A percentile compares a stretch with the other conserved stretches of the same genome.
Conservation (phyloP, 2,113 vertebrate species). For the Pteruthius melanotis region DNA sequence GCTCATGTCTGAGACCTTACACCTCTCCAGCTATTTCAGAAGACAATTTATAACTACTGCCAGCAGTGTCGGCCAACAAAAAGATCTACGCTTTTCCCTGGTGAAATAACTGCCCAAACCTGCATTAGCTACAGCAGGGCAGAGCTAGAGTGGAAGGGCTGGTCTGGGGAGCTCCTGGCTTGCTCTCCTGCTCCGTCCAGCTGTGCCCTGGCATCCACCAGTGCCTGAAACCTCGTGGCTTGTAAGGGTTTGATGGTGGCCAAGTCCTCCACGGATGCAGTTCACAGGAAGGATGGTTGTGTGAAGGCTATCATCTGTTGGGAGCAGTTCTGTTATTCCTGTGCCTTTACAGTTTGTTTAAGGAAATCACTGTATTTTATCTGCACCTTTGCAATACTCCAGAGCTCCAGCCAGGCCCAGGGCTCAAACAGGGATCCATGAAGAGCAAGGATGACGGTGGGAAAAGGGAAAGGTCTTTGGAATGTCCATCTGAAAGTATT, state of each 20-base stretch:
- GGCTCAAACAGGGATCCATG: background rate
- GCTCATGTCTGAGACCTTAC: background rate
- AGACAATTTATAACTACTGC: conserved; percentile 25
- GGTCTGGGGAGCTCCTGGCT: background rate
- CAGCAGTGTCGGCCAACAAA: background rate
- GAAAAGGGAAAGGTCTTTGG: background rate
- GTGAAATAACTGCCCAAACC: background rate
- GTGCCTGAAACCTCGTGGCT: background rate
- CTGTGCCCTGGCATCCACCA: background rate
- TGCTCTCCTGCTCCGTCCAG: background rate
- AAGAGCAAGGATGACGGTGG: background rate
- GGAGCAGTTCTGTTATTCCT: background rate
- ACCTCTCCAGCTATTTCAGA: conserved; percentile 28
- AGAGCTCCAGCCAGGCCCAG: background rate
- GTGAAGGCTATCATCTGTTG: background rate
- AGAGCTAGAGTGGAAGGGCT: background rate
- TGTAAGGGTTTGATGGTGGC: background rate
- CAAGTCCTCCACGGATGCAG: fast-evolving
- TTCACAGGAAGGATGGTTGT: background rate
- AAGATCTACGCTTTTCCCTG: background rate
- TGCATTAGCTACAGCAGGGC: background rate
- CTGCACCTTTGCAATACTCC: background rate
- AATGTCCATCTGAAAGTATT: background rate
- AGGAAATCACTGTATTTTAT: background rate
- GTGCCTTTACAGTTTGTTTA: background rate